Percentiles rank a stretch among this genome's conserved stretches.
These are phyloP conservation scores for Charadrius vociferus DNA, from an alignment of 2,113 vertebrate genomes.

Conservation along the genomic window DNA sequence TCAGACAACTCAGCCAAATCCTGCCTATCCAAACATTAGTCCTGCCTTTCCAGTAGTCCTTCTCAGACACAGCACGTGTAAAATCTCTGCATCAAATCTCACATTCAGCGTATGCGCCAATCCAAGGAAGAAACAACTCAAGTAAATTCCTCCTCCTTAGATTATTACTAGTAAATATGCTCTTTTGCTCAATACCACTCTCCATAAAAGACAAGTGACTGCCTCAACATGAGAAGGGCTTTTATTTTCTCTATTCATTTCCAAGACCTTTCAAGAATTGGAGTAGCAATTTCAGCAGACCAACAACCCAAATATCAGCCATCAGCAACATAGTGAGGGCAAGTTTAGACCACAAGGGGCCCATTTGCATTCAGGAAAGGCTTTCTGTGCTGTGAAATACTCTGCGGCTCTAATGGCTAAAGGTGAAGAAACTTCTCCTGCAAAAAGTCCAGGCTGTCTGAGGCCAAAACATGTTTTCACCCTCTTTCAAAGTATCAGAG, in stretches of 20 bases:
- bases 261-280: not conserved
- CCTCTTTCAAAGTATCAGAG: not conserved
- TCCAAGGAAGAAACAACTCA: not conserved
- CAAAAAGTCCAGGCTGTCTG: not conserved
- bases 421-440: not conserved
- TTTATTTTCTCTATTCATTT: not conserved
- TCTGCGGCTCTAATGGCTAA: not conserved
- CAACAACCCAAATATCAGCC: not conserved
- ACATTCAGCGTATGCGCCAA: not conserved
- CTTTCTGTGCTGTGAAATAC: not conserved
- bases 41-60: not conserved
- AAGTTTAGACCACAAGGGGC: not conserved
- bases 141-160: not conserved
- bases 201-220: rapidly evolving
- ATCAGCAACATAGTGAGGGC: rapidly evolving
- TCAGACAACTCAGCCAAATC: not conserved
- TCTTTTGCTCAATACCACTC: not conserved
- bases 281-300: not conserved
- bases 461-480: not conserved
- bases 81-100: not conserved
- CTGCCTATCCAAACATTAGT: not conserved
- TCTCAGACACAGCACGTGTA: not conserved
- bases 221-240: not conserved
- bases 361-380: not conserved
- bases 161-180: not conserved